phyloP scores from a whole-genome alignment of 2,113 vertebrate genomes.

The Sciurus niger region DNA sequence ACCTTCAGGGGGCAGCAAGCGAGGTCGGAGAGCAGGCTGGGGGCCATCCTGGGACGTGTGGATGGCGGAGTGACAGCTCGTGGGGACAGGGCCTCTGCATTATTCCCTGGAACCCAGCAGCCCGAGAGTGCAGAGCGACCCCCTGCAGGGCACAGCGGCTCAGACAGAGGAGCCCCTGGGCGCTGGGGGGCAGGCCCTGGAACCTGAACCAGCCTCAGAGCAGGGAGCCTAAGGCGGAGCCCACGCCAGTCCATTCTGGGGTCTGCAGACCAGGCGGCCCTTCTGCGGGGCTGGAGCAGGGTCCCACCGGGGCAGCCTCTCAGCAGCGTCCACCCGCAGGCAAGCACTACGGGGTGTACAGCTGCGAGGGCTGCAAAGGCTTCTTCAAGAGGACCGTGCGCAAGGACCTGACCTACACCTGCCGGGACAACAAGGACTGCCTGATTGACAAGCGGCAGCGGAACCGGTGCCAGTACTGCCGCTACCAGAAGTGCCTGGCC shows the following conservation, averaged over 20 bases:
- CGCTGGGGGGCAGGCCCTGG: too few species aligned
- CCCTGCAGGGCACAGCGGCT: accelerated
- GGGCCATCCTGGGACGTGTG: neutral
- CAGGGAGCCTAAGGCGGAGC: constrained; percentile 87
- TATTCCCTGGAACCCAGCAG: accelerated
- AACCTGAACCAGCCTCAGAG: neutral
- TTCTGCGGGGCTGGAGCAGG: too few species aligned
- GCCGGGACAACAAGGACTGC: constrained; percentile 98
- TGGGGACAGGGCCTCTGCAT: accelerated
- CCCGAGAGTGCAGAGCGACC: neutral
- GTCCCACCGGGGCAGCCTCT: accelerated
- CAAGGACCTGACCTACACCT: constrained; percentile 98
- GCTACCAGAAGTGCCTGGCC: constrained; percentile 99
- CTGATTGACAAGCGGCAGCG: constrained; percentile 99
- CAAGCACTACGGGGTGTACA: constrained; percentile 99
- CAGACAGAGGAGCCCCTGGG: neutral
- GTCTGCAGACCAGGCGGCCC: accelerated
- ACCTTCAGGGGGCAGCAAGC: accelerated
- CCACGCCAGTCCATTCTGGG: constrained; percentile 91
- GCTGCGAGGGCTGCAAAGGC: constrained; percentile 99
- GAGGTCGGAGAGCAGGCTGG: neutral
- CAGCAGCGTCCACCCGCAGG: constrained; percentile 82
- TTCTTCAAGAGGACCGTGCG: constrained; percentile 99
- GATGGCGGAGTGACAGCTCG: neutral
- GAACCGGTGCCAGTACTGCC: constrained; percentile 99